These are phyloP conservation scores for Oxyteleia sp. DNA, from an alignment of 2,888 invertebrate species.

Conservation along the genomic window DNA sequence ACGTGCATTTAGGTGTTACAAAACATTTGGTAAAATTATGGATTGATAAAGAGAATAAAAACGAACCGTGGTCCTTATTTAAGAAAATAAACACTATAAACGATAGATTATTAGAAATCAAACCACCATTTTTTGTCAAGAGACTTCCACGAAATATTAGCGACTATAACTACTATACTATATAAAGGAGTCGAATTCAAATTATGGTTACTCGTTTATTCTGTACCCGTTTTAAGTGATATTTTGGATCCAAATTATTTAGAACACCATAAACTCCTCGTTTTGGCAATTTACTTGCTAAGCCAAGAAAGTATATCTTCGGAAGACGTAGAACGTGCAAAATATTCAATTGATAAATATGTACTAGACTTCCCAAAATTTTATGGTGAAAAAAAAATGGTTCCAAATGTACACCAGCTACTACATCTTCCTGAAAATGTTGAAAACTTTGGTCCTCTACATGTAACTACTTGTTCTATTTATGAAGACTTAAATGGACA, in stretches of 20 bases:
- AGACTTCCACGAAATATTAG: neutral
- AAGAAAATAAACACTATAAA: neutral
- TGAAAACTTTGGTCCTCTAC: conserved; percentile 65
- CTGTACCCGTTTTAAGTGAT: neutral
- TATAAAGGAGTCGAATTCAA: neutral
- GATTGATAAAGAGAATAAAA: neutral
- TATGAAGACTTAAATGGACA: conserved; percentile 74
- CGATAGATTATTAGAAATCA: neutral
- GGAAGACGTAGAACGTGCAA: too few species aligned
- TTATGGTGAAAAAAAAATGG: conserved; percentile 39
- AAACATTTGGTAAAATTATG: conserved; percentile 18
- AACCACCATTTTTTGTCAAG: neutral
- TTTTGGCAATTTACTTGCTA: too few species aligned
- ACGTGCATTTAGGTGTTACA: neutral
- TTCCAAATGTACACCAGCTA: conserved; percentile 69
- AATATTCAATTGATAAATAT: too few species aligned
- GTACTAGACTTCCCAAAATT: too few species aligned
- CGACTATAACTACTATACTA: neutral
- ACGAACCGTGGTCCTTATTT: neutral
- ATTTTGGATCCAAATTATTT: too few species aligned
- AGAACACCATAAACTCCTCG: too few species aligned
- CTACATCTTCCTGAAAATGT: conserved; percentile 58
- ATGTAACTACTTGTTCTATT: conserved; percentile 68
- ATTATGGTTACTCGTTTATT: neutral
- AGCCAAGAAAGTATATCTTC: too few species aligned